These are phyloP conservation scores for Steatornis caripensis DNA, from an alignment of 2,113 vertebrate species.

Conservation along the genomic window DNA sequence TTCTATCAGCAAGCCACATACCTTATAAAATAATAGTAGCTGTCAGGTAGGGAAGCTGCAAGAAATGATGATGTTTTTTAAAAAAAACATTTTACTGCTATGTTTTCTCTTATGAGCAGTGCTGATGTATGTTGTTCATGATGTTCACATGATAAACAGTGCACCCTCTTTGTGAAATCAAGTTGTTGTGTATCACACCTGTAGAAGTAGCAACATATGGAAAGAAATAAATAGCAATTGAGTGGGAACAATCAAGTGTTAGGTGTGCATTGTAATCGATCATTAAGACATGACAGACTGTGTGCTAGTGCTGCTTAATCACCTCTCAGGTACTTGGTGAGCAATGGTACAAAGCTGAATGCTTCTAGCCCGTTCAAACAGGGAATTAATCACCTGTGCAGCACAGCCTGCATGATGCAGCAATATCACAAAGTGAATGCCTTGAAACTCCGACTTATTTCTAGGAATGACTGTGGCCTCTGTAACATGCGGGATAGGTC, in stretches of 20 bases:
- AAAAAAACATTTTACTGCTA: neutral
- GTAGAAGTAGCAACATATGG: neutral
- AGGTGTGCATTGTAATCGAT: neutral
- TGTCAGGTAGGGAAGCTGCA: neutral
- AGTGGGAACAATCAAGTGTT: neutral
- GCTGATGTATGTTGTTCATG: neutral
- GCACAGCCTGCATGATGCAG: neutral
- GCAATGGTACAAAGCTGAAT: neutral
- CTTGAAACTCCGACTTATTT: neutral
- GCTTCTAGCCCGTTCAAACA: neutral
- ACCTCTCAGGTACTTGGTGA: neutral
- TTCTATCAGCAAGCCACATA: neutral
- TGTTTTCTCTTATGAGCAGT: neutral
- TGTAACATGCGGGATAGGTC: accelerated
- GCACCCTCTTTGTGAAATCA: neutral
- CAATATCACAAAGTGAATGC: neutral
- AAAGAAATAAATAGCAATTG: neutral
- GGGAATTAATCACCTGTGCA: neutral
- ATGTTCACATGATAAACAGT: neutral
- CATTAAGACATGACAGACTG: neutral
- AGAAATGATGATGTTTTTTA: neutral
- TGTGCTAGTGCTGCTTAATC: neutral
- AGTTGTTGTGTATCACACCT: neutral
- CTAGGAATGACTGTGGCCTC: neutral
- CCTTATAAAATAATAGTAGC: slow-evolving; percentile 17